Conservation (phyloP, 2,113 vertebrate species). For the Atrichornis clamosus region DNA sequence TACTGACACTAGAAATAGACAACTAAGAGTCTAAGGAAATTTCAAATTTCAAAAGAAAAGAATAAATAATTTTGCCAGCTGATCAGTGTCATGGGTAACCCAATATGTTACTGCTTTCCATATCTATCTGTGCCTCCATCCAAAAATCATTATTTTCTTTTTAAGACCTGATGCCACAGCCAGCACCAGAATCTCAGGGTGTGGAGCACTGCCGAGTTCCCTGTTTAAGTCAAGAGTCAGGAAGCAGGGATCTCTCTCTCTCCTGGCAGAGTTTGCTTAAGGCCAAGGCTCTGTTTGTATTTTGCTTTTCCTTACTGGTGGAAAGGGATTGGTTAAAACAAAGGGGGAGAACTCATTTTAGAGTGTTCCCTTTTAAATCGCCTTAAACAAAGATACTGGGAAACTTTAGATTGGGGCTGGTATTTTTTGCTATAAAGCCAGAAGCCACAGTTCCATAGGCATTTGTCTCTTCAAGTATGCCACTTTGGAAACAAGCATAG, state of each 20-base stretch:
- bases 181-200: neutral
- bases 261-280: neutral
- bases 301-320: rapidly evolving
- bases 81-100: rapidly evolving
- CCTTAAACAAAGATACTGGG: too few relatives aligned
- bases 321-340: neutral
- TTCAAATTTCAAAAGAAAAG: neutral
- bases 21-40: neutral
- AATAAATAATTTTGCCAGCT: neutral
- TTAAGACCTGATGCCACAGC: rapidly evolving
- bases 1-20: neutral
- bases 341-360: neutral
- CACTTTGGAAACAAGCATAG: neutral
- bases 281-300: neutral
- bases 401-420: neutral
- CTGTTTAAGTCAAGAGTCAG: rapidly evolving
- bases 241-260: neutral
- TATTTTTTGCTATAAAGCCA: neutral
- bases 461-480: neutral
- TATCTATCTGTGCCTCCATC: neutral
- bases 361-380: neutral
- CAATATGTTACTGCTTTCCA: neutral
- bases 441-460: neutral
- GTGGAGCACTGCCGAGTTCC: rapidly evolving
- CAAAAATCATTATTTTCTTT: rapidly evolving